Percentiles rank a stretch among this genome's conserved stretches.
Conservation (phyloP, 2,113 vertebrate genomes). For the Tragelaphus imberbis region DNA sequence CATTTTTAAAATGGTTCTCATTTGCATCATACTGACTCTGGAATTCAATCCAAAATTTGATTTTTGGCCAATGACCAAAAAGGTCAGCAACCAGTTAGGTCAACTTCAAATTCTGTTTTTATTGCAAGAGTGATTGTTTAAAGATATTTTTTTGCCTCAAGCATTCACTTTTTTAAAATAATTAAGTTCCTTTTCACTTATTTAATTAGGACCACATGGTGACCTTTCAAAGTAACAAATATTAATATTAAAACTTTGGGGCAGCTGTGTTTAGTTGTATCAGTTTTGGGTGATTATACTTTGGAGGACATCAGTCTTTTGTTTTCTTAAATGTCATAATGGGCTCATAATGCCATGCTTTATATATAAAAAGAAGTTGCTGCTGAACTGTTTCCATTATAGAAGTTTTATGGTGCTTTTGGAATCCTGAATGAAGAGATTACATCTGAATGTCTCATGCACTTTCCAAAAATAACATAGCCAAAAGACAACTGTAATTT, state of each 20-base stretch:
- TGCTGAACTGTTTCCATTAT: constrained; percentile 42
- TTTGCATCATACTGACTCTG: constrained; percentile 51
- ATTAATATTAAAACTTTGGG: constrained; percentile 30
- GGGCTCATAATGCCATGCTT: constrained; percentile 53
- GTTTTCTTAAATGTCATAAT: constrained; percentile 66
- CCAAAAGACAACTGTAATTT: not conserved
- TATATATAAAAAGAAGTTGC: constrained; percentile 63
- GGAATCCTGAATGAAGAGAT: not conserved
- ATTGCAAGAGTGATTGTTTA: constrained; percentile 24
- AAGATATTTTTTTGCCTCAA: constrained; percentile 50
- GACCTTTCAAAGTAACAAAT: constrained; percentile 69
- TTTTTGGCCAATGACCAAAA: constrained; percentile 23
- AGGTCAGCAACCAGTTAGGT: not conserved
- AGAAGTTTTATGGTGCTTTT: constrained; percentile 42
- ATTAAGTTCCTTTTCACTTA: constrained; percentile 13
- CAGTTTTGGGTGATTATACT: not conserved
- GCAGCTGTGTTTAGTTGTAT: not conserved
- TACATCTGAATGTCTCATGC: not conserved
- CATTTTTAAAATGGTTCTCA: constrained; percentile 32
- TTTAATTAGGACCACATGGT: constrained; percentile 59
- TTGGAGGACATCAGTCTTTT: constrained; percentile 27
- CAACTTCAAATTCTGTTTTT: constrained; percentile 25
- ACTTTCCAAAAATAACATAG: not conserved
- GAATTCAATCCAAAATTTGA: constrained; percentile 9
- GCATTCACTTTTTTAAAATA: not conserved